Percentiles rank a stretch among this genome's conserved stretches.
phyloP scores from a whole-genome alignment of 2,888 invertebrate genomes.

The Meteorus colon region DNA sequence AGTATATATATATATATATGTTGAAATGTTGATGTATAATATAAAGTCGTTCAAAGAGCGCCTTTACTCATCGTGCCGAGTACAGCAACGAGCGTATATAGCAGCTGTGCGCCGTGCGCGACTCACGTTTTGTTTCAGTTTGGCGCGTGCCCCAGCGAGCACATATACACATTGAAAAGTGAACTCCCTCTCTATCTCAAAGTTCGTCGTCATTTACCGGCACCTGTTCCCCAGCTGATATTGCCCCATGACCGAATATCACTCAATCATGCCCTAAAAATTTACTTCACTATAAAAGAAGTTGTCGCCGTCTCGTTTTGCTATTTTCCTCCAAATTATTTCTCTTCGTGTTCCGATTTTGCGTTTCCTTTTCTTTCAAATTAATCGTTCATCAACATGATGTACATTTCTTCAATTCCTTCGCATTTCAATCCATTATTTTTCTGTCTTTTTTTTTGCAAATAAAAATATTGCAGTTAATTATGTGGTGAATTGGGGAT shows the following conservation, averaged over 20 bases:
- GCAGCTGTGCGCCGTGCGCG: conserved; percentile 63
- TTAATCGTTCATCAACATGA: too few relatives aligned
- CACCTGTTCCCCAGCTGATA: conserved; percentile 73
- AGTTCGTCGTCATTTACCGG: conserved; percentile 58
- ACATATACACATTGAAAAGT: conserved; percentile 38
- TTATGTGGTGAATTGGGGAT: neutral
- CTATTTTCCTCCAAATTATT: too few relatives aligned
- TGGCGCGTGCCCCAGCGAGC: conserved; percentile 67
- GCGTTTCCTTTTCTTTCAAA: too few relatives aligned
- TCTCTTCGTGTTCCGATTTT: too few relatives aligned
- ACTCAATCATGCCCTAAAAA: neutral
- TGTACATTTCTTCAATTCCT: too few relatives aligned
- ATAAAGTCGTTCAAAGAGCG: neutral
- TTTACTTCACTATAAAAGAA: too few relatives aligned
- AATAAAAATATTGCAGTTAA: conserved; percentile 30
- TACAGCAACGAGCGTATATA: conserved; percentile 36
- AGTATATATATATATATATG: too few relatives aligned
- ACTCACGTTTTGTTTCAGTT: conserved; percentile 64
- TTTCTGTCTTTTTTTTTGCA: too few relatives aligned
- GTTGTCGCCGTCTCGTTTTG: too few relatives aligned
- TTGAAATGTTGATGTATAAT: neutral
- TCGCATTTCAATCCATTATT: neutral
- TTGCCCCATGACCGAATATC: conserved; percentile 19
- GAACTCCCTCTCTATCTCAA: conserved; percentile 46
- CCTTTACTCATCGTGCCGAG: neutral